Evolutionary conservation across 37 sponge, comb jelly and placozoan species (phyloP).

Genomic region (Theonella swinhoei): DNA sequence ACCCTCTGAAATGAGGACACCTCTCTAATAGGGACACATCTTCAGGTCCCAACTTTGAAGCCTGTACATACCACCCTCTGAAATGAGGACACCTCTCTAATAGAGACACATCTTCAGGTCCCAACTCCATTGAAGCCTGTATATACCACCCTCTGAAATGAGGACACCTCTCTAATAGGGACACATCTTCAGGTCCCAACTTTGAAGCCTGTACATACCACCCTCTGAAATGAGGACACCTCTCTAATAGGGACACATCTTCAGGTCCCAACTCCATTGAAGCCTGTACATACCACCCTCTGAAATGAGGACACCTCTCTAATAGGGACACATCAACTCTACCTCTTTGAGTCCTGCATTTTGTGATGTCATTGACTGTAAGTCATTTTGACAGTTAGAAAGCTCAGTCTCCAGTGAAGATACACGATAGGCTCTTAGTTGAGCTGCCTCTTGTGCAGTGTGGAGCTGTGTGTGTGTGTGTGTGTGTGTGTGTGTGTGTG

Average conservation of each 20-base stretch:
- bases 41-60: no score
- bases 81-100: no score
- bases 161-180: background rate
- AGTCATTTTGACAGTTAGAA: background rate
- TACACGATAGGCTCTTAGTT: background rate
- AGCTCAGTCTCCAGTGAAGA: background rate
- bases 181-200: background rate
- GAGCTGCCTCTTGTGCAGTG: no score
- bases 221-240: background rate
- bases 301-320: background rate
- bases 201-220: no score
- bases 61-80: no score
- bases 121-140: no score
- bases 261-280: no score
- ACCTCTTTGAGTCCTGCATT: background rate
- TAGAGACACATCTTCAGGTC: background rate
- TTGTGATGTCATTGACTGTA: background rate
- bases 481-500: no score
- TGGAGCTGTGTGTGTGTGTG: no score
- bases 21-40: background rate
- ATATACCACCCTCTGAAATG: no score
- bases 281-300: no score
- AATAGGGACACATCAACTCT: background rate
- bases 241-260: background rate
- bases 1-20: background rate